These are phyloP conservation scores for Choristoneura fumiferana DNA, from an alignment of 1,140 invertebrate genomes.

Conservation along the genomic window DNA sequence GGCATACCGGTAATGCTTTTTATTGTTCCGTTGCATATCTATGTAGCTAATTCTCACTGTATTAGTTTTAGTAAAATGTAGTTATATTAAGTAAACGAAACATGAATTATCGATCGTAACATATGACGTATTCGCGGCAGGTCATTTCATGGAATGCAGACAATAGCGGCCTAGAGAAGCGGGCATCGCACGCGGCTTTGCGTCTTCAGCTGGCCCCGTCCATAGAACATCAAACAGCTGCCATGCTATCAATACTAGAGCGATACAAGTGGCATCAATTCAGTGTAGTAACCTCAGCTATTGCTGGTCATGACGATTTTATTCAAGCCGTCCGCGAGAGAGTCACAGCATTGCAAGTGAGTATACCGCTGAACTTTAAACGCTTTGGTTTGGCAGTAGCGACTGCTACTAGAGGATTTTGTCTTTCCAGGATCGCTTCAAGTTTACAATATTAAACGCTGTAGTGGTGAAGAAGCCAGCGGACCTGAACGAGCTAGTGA, in stretches of 20 bases:
- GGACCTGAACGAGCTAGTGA: constrained; percentile 87
- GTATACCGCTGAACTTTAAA: constrained; percentile 16
- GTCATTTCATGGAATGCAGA: constrained; percentile 97
- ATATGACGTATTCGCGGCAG: constrained; percentile 68
- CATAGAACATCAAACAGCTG: constrained; percentile 94
- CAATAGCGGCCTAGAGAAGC: constrained; percentile 90
- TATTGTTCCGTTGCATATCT: constrained; percentile 27
- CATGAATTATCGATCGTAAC: no score
- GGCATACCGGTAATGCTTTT: constrained; percentile 73
- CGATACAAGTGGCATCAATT: constrained; percentile 98
- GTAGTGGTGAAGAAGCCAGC: constrained; percentile 87
- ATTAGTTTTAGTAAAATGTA: constrained; percentile 2
- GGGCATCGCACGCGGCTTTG: constrained; percentile 89
- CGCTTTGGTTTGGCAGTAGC: not conserved
- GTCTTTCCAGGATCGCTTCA: constrained; percentile 86
- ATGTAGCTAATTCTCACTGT: constrained; percentile 8
- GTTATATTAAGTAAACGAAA: no score
- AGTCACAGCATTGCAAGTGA: constrained; percentile 87
- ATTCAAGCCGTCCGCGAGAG: constrained; percentile 94
- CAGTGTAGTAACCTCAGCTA: constrained; percentile 94
- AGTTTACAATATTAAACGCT: constrained; percentile 92
- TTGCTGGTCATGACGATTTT: constrained; percentile 96
- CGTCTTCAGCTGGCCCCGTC: constrained; percentile 95
- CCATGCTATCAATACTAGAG: constrained; percentile 95
- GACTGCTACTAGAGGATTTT: not conserved